These are phyloP conservation scores for Drosophila prostipennis DNA, from an alignment of 2,888 invertebrate species.

Conservation along the genomic window DNA sequence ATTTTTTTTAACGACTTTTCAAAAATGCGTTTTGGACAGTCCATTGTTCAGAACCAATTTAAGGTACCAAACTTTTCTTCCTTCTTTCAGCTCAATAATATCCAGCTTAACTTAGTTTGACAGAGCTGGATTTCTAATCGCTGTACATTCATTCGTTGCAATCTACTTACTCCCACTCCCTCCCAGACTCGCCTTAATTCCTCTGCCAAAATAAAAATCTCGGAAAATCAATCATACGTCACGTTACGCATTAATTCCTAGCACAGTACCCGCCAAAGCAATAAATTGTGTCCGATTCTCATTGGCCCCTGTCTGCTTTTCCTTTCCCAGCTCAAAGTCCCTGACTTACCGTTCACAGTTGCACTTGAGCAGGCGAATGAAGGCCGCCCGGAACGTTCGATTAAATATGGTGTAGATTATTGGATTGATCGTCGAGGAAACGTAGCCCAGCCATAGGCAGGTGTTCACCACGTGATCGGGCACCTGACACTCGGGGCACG, in stretches of 20 bases:
- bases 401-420: constrained; percentile 97
- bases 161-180: background rate
- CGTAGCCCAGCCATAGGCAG: constrained; percentile 96
- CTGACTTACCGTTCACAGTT: constrained; percentile 89
- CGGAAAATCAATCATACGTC: constrained; percentile 70
- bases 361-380: constrained; percentile 90
- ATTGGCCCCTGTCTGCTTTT: background rate
- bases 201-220: constrained; percentile 42
- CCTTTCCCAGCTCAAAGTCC: background rate
- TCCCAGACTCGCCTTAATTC: constrained; percentile 31
- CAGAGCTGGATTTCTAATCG: constrained; percentile 37
- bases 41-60: too few species aligned
- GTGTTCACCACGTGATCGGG: constrained; percentile 89
- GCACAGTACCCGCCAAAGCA: constrained; percentile 23
- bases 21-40: too few species aligned
- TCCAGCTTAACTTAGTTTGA: background rate
- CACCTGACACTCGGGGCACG: constrained; percentile 91
- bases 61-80: too few species aligned
- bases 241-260: constrained; percentile 64
- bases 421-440: constrained; percentile 96
- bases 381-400: constrained; percentile 93
- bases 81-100: too few species aligned
- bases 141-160: constrained; percentile 33
- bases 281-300: constrained; percentile 41
- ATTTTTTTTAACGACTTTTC: too few species aligned